Conservation (phyloP, 2,888 invertebrate species). For the Colostygia pectinataria region DNA sequence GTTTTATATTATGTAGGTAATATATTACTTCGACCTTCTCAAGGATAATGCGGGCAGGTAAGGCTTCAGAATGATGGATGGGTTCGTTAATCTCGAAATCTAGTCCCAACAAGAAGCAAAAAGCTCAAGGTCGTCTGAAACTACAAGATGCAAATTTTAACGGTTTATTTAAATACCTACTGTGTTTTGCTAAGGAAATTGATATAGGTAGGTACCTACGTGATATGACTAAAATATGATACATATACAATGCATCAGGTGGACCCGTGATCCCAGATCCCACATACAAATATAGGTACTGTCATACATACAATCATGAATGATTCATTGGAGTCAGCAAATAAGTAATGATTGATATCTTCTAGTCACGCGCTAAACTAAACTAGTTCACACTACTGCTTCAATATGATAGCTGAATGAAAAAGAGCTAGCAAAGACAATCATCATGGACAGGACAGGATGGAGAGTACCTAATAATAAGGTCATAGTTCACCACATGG, state of each 20-base stretch:
- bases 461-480: too few relatives aligned
- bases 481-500: too few relatives aligned
- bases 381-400: conserved; percentile 28
- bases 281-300: conserved; percentile 11
- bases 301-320: conserved; percentile 27
- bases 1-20: background rate
- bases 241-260: too few relatives aligned
- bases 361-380: conserved; percentile 19
- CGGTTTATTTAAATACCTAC: background rate
- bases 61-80: conserved; percentile 15
- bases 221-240: too few relatives aligned
- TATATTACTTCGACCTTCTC: conserved; percentile 5
- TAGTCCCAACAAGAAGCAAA: conserved; percentile 11
- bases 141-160: background rate
- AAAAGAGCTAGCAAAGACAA: conserved; percentile 14
- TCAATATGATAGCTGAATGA: conserved; percentile 14
- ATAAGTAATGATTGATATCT: conserved; percentile 2
- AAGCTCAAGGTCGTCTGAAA: background rate
- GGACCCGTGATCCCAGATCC: too few relatives aligned
- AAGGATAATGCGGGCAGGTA: conserved; percentile 15
- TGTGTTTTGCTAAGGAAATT: background rate
- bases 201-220: too few relatives aligned
- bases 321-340: conserved; percentile 28
- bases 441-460: too few relatives aligned
- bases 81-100: conserved; percentile 12